phyloP scores from a whole-genome alignment of 2,113 vertebrate genomes.

The Microtus oregoni region DNA sequence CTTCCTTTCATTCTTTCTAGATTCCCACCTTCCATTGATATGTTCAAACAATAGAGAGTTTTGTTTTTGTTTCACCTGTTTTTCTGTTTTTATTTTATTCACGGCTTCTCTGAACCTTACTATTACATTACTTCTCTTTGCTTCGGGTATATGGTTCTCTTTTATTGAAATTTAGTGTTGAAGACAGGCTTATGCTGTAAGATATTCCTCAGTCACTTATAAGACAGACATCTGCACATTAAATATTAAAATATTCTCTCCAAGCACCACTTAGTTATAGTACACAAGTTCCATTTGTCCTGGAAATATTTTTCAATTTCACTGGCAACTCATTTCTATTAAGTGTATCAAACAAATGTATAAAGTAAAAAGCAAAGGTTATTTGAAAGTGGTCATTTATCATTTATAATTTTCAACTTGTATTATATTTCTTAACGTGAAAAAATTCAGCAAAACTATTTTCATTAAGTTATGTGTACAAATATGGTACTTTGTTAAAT shows the following conservation, averaged over 20 bases:
- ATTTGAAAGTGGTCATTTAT: conserved; percentile 75
- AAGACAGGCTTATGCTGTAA: background rate
- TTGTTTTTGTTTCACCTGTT: background rate
- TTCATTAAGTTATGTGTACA: background rate
- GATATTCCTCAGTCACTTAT: background rate
- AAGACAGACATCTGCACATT: background rate
- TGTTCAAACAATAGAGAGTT: background rate
- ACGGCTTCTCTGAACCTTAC: background rate
- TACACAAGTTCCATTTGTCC: background rate
- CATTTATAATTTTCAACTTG: conserved; percentile 79
- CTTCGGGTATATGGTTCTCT: background rate
- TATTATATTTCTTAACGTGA: conserved; percentile 76
- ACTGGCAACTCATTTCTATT: background rate
- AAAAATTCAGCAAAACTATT: conserved; percentile 72
- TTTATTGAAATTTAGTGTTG: background rate
- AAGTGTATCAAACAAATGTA: conserved; percentile 79
- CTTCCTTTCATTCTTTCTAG: background rate
- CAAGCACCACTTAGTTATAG: background rate
- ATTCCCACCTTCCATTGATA: background rate
- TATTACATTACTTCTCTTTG: background rate
- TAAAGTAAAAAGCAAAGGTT: conserved; percentile 79
- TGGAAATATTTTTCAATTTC: background rate
- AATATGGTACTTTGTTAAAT: background rate
- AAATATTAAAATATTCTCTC: background rate
- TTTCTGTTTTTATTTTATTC: background rate